phyloP scores from a whole-genome alignment of 35 echinoderm and acorn worm species.

The Heliocidaris tuberculata region DNA sequence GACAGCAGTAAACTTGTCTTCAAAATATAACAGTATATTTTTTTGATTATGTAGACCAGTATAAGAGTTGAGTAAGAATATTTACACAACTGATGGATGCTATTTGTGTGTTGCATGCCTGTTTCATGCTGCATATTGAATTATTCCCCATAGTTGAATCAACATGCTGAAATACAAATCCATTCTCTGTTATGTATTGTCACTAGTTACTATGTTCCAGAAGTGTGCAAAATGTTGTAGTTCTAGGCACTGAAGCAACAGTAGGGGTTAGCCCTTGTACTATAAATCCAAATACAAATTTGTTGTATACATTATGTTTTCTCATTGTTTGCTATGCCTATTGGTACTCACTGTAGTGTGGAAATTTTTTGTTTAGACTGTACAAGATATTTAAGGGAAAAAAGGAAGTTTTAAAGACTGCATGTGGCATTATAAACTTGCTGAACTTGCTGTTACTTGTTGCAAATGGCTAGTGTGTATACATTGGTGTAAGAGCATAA shows the following conservation, averaged over 20 bases:
- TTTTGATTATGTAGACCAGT: not conserved
- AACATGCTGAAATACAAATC: not conserved
- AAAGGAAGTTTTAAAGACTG: not conserved
- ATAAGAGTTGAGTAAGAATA: not conserved
- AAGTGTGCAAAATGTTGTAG: not conserved
- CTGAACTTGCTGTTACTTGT: not conserved
- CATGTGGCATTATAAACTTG: not conserved
- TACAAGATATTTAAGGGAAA: not conserved
- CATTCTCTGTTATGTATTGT: not conserved
- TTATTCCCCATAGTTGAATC: not conserved
- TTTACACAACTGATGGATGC: not conserved
- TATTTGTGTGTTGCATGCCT: not conserved
- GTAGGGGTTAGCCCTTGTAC: not conserved
- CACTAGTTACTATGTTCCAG: not conserved
- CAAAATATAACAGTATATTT: not conserved
- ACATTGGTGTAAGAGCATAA: not conserved
- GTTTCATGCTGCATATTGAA: not conserved
- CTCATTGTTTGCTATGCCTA: too few species aligned
- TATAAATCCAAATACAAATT: not conserved
- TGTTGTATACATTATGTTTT: too few species aligned
- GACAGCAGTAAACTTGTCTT: not conserved
- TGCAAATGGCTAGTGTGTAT: not conserved
- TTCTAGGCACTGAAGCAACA: not conserved
- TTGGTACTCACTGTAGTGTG: not conserved
- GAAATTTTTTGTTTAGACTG: not conserved